These are phyloP conservation scores for Trogon surrucura DNA, from an alignment of 2,113 vertebrate species.

Conservation along the genomic window DNA sequence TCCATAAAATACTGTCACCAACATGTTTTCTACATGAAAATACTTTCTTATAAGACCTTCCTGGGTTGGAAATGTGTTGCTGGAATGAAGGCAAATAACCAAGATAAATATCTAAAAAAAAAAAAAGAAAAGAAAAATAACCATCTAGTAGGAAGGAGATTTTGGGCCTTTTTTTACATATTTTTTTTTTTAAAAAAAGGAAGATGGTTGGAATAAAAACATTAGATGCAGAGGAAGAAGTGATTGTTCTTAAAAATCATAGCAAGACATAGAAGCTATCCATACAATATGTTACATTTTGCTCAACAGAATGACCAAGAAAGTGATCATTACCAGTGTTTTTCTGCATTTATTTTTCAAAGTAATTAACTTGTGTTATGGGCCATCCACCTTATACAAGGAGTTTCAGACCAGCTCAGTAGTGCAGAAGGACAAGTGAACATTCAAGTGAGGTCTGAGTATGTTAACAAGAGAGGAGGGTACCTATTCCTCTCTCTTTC, in stretches of 20 bases:
- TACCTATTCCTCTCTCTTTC: accelerated
- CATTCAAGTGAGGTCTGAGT: not conserved
- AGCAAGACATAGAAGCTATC: not conserved
- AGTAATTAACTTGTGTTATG: not conserved
- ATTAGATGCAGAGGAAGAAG: not conserved
- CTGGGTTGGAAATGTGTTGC: not conserved
- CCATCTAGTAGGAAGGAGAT: not conserved
- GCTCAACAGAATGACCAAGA: not conserved
- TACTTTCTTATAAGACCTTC: not conserved
- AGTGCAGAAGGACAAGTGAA: not conserved
- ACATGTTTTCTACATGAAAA: not conserved
- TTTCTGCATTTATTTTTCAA: not conserved
- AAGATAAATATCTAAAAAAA: not conserved
- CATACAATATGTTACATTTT: not conserved
- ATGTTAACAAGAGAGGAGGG: not conserved
- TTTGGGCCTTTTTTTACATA: not conserved
- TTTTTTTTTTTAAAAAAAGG: not conserved
- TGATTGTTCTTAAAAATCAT: not conserved
- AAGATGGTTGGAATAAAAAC: not conserved
- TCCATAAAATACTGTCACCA: not conserved
- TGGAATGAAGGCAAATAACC: not conserved
- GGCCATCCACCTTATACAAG: not conserved
- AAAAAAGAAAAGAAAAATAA: not conserved
- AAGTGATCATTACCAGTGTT: not conserved
- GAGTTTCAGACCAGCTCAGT: not conserved